Evolutionary conservation across 2,797 vertebrate species (phyloP), one percentile per base, ranked within the genome.

Genomic region (Picus viridis): DNA sequence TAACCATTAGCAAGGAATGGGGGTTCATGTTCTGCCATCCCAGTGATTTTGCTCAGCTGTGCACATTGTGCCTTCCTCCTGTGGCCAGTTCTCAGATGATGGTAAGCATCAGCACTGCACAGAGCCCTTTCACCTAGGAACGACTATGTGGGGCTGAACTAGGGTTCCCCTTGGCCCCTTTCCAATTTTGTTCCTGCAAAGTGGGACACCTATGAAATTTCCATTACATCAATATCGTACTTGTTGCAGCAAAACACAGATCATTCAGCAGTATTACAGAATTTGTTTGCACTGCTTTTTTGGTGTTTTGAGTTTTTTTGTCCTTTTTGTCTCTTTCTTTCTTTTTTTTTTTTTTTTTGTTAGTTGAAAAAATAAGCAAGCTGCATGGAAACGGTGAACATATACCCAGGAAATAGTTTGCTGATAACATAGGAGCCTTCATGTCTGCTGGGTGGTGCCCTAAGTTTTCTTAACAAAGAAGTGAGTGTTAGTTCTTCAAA

Each of bases 391-490:
- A 88, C 90, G 96, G 94, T 96, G 95, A 98, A 96, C 88, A 79
- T 96, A 97, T 97, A 97, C 94, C 96, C 95, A 96, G 97, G 96
- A 97, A 97, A 97, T 97, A 97, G 95, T 95, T 97, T 95, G 92
- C 97, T 97, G 97, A 98, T 98, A 98, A 97, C 96, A 96, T 92
- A 97, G 98, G 98, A 98, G 98, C 96, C 98, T 97, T 95, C 92
- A 94, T 98, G 98, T 98, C 98, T 98, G 97, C 96, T 93, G 94
- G 96, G 96, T 96, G 95, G 96, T 97, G 96, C 96, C 97, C 93
- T 97, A 97, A 97, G 96, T 98, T 98, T 98, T 95, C 94, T 95
- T 96, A 97, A 98, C 98, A 98, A 98, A 98, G 97, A 96, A 96
- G 78, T 90, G 91, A 97, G 97, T 98, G 97, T 98, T 98, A 97